Percentiles rank a stretch among this genome's conserved stretches.
These are phyloP conservation scores for Emys orbicularis DNA, from an alignment of 2,797 vertebrate genomes.

Conservation along the genomic window DNA sequence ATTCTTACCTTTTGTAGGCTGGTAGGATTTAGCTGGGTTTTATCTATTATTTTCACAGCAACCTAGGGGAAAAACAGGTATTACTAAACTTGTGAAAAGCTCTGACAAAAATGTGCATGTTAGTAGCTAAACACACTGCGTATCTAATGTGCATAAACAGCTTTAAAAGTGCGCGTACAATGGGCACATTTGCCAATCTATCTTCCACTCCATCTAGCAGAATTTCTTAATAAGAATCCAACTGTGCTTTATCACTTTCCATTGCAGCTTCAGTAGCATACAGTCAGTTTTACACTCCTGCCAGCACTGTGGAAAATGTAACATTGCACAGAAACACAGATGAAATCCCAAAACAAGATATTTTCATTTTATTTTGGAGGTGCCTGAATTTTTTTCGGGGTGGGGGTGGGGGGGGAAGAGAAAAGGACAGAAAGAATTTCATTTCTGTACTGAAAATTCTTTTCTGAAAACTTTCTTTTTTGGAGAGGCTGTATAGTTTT, in stretches of 20 bases:
- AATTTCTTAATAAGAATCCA: constrained; percentile 6
- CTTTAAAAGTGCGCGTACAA: background rate
- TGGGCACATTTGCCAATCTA: background rate
- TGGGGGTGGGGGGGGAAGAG: background rate
- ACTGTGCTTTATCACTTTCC: background rate
- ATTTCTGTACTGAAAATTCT: background rate
- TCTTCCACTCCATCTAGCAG: background rate
- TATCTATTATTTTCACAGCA: constrained; percentile 96
- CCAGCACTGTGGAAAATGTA: background rate
- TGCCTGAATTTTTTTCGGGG: background rate
- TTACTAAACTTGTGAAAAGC: constrained; percentile 43
- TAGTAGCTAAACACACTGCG: background rate
- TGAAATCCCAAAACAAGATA: background rate
- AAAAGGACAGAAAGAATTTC: background rate
- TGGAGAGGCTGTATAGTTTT: background rate
- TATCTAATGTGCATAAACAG: background rate
- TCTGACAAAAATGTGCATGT: background rate
- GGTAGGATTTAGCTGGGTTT: constrained; percentile 94
- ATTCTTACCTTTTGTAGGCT: constrained; percentile 92
- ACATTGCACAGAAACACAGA: background rate
- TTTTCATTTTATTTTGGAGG: background rate
- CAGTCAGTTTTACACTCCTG: background rate
- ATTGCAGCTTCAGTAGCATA: background rate
- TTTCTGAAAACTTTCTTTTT: background rate
- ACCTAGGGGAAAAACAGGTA: constrained; percentile 80